Evolutionary conservation across 2,888 invertebrate genomes (phyloP).

Genomic region (Plagodis pulveraria): DNA sequence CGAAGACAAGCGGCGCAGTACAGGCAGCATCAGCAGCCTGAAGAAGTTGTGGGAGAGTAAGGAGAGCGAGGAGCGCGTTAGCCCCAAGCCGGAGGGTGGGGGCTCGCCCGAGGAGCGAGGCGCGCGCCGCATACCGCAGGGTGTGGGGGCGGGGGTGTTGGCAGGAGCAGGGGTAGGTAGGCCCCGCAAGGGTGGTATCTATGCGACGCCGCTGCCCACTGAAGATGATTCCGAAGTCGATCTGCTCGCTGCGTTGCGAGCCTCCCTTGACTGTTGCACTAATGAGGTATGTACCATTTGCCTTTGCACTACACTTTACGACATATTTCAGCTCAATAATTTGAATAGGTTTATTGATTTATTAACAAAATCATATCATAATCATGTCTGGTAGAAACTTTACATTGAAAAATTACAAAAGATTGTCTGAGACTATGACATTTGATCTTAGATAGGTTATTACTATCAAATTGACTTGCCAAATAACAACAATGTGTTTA

Average conservation of each 20-base stretch:
- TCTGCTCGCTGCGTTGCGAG: constrained; percentile 80
- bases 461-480: too few relatives aligned
- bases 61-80: constrained; percentile 84
- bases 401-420: too few relatives aligned
- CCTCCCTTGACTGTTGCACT: constrained; percentile 86
- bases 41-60: constrained; percentile 97
- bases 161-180: constrained; percentile 64
- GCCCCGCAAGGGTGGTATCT: constrained; percentile 86
- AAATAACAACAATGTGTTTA: too few relatives aligned
- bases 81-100: constrained; percentile 85
- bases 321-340: too few relatives aligned
- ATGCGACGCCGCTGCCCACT: constrained; percentile 89
- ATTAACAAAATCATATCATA: too few relatives aligned
- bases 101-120: constrained; percentile 61
- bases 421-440: too few relatives aligned
- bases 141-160: constrained; percentile 44
- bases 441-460: too few relatives aligned
- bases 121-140: constrained; percentile 55
- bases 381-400: too few relatives aligned
- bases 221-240: constrained; percentile 62
- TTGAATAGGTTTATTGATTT: too few relatives aligned
- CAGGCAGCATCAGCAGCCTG: constrained; percentile 96
- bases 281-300: constrained; percentile 64
- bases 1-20: constrained; percentile 93
- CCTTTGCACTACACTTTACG: too few relatives aligned